phyloP scores from a whole-genome alignment of 2,888 invertebrate species.

The Strigamia maritima region DNA sequence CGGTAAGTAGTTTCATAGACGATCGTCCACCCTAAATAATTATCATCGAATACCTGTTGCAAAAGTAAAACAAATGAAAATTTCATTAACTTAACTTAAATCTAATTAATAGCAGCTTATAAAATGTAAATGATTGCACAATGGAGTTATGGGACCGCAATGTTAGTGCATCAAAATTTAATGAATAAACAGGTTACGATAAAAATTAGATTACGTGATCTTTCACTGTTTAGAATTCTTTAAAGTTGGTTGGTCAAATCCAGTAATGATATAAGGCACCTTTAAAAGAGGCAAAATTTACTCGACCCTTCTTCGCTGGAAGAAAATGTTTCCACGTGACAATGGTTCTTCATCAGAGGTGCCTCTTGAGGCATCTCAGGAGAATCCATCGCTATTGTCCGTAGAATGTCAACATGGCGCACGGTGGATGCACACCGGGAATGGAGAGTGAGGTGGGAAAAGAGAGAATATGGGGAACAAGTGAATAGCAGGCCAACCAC shows the following conservation, averaged over 20 bases:
- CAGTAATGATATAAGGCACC: background rate
- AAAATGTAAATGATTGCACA: background rate
- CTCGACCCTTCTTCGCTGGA: background rate
- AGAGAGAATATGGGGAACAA: slow-evolving; percentile 17
- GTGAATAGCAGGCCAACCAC: slow-evolving; percentile 32
- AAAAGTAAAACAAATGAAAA: background rate
- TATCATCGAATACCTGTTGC: background rate
- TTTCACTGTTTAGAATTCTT: background rate
- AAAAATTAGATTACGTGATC: background rate
- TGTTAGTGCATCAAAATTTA: background rate
- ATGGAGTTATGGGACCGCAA: background rate
- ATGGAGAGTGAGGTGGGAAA: slow-evolving; percentile 30
- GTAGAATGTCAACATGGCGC: slow-evolving; percentile 31
- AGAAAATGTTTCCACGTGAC: slow-evolving; percentile 21
- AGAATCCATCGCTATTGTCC: slow-evolving; percentile 32
- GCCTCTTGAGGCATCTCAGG: slow-evolving; percentile 27
- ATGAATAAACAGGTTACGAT: background rate
- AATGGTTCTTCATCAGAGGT: slow-evolving; percentile 31
- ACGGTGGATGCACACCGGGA: slow-evolving; percentile 30
- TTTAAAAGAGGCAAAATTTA: background rate
- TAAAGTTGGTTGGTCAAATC: background rate
- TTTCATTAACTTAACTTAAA: background rate
- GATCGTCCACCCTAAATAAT: background rate
- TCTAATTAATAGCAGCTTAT: background rate
- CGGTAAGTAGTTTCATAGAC: slow-evolving; percentile 50